These are phyloP conservation scores for Mimas tiliae DNA, from an alignment of 2,888 invertebrate genomes.

Conservation along the genomic window DNA sequence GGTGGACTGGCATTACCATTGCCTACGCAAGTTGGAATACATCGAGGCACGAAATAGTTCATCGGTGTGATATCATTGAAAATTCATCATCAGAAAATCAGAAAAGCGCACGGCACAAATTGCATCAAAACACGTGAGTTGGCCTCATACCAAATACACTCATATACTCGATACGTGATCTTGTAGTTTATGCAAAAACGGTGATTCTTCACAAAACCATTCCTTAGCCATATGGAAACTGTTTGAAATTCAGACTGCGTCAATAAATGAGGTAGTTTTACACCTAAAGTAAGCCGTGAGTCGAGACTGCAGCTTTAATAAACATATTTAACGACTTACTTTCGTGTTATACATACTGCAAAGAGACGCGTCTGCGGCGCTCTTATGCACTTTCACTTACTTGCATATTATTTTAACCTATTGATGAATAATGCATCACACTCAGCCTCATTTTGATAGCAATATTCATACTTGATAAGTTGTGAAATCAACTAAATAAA, in stretches of 20 bases:
- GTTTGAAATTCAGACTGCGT: constrained; percentile 39
- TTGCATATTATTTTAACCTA: not conserved
- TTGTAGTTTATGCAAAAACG: constrained; percentile 41
- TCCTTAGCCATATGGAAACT: constrained; percentile 34
- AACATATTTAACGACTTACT: not conserved
- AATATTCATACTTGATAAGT: not conserved
- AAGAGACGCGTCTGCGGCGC: not conserved
- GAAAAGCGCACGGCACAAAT: constrained; percentile 50
- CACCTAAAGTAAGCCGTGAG: not conserved
- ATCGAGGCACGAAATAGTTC: not conserved
- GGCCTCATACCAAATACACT: constrained; percentile 66
- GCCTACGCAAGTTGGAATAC: not conserved
- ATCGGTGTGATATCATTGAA: constrained; percentile 25
- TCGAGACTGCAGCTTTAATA: not conserved
- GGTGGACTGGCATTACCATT: not conserved
- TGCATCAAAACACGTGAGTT: constrained; percentile 64
- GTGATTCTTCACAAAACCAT: constrained; percentile 33
- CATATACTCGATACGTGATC: constrained; percentile 48
- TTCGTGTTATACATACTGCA: constrained; percentile 11
- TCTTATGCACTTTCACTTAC: constrained; percentile 18
- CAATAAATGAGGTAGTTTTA: constrained; percentile 22
- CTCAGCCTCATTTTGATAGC: not conserved
- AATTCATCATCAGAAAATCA: constrained; percentile 33
- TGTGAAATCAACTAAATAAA: no score
- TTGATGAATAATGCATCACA: not conserved